Evolutionary conservation across 2,888 invertebrate genomes (phyloP), one percentile per base, ranked within the genome.

Genomic region (Lagria hirta): DNA sequence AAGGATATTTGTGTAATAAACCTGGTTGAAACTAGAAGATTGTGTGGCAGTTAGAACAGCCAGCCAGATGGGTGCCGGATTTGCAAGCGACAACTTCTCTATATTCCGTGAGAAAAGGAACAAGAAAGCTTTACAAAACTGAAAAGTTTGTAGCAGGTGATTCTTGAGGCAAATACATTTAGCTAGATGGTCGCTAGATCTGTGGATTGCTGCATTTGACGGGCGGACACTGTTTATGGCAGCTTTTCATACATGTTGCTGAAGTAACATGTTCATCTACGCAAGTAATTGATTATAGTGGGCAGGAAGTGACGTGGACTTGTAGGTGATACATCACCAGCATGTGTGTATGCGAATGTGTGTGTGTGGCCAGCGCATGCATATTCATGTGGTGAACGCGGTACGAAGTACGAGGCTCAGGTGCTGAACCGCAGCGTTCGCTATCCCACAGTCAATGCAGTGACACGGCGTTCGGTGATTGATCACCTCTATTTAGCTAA

Each of bases 261-360:
- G 64, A 69, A 68, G 69, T 68, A 66, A 67, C 70, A 70, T 69
- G 71, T 69, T 71, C 69, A 70, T 71, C 68, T 69, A 69, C 67
- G 66, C 69, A 66, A 68, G 68, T 71, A 72, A 72, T 72, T 72
- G 71, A 72, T 72, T 70, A 70, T 64, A 67, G 66, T 63, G 64
- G 65, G 53, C 62, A 62, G 67, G 63, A 64, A 64, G 59, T 67
- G 65, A 65, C 66, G 61, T 55, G 58, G 54, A 61, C 61, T 61
- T 64, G 65, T 64, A 65, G 66, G 63, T 66, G 62, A 65, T 65
- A 65, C 65, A 66, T 66, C 64, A 66, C 62, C 57, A 59, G 59
- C 64, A 64, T 62, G 51, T 61, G n/a, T n/a, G n/a, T n/a, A n/a
- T n/a, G n/a, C n/a, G n/a, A n/a, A n/a, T n/a, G n/a, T n/a, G 61